Percentiles rank a stretch among this genome's conserved stretches.
Conservation (phyloP, 2,113 vertebrate genomes). For the Malurus melanocephalus region DNA sequence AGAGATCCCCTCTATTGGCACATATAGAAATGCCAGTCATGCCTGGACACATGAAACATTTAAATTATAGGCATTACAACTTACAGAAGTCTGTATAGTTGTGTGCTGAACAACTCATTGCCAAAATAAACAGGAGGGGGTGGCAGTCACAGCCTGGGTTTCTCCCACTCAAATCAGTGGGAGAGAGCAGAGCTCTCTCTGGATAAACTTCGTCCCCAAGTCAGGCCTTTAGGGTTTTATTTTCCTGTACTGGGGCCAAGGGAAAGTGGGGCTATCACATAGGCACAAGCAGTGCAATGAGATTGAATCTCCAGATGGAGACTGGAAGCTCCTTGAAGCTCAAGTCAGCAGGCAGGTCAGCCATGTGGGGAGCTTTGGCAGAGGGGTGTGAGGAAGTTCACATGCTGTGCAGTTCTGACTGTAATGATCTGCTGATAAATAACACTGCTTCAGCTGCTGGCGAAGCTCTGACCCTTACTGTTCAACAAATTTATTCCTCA, state of each 20-base stretch:
- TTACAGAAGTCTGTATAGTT: background rate
- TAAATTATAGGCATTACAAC: background rate
- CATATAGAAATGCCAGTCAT: background rate
- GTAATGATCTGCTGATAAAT: slow-evolving; percentile 48
- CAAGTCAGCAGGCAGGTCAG: slow-evolving; percentile 15
- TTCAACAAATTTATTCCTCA: slow-evolving; percentile 17
- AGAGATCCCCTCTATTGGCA: background rate
- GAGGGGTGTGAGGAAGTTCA: slow-evolving; percentile 16
- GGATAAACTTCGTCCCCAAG: background rate
- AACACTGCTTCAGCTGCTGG: slow-evolving; percentile 22
- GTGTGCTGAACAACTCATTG: background rate
- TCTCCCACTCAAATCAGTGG: background rate
- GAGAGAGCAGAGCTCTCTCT: background rate
- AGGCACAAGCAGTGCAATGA: background rate
- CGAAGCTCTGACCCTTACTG: background rate
- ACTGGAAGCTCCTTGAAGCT: slow-evolving; percentile 14
- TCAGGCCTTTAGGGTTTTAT: background rate
- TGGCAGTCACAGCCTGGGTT: background rate
- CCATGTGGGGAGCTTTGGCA: slow-evolving; percentile 17
- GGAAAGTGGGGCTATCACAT: background rate
- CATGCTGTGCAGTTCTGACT: slow-evolving; percentile 28
- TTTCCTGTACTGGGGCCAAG: background rate
- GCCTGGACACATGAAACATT: background rate
- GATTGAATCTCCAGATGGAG: slow-evolving; percentile 17
- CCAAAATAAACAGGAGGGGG: background rate